These are phyloP conservation scores for Micromussa lordhowensis DNA, from an alignment of 92 coral and sea anemone genomes.

Conservation along the genomic window DNA sequence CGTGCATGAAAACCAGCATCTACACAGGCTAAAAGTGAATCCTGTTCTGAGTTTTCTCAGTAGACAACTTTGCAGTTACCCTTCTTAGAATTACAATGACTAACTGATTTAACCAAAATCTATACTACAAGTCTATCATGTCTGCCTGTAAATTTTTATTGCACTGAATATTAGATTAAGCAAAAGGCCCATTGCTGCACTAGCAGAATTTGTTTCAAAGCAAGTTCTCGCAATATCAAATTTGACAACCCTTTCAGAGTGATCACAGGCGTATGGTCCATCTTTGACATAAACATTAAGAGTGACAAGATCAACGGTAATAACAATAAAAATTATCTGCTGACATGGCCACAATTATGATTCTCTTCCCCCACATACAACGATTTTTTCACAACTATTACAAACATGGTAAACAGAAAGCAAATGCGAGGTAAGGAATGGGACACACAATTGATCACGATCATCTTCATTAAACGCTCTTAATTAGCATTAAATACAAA, in stretches of 20 bases:
- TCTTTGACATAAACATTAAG: too few species aligned
- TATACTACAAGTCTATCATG: constrained; percentile 26
- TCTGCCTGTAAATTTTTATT: constrained; percentile 25
- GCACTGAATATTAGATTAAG: background rate
- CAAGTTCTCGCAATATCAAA: background rate
- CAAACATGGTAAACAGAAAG: background rate
- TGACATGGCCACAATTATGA: background rate
- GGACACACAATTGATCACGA: background rate
- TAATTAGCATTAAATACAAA: background rate
- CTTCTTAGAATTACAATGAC: too few species aligned
- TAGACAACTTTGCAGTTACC: too few species aligned
- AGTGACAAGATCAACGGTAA: background rate
- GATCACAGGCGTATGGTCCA: background rate
- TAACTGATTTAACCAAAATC: background rate
- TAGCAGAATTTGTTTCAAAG: background rate
- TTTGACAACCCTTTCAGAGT: background rate
- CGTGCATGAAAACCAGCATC: too few species aligned
- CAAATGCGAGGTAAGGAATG: background rate
- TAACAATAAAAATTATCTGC: background rate
- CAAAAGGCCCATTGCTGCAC: background rate
- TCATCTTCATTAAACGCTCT: background rate
- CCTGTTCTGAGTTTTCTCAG: too few species aligned
- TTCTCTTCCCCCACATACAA: background rate
- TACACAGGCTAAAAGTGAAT: too few species aligned
- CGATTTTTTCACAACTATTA: background rate